phyloP scores from a whole-genome alignment of 2,888 invertebrate species.

The Eurytoma adleriae region DNA sequence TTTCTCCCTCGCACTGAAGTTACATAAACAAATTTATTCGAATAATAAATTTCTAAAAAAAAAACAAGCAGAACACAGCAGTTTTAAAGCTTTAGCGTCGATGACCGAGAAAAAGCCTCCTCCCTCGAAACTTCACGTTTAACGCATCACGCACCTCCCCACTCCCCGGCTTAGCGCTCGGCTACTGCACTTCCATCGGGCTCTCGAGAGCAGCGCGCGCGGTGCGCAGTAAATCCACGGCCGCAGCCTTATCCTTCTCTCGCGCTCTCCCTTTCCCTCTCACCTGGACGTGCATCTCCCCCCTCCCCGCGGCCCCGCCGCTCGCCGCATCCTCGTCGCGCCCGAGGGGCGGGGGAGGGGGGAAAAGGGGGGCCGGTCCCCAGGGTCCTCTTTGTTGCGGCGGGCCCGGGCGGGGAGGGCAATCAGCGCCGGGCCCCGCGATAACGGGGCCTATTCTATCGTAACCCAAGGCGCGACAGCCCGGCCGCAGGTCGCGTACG shows the following conservation, averaged over 20 bases:
- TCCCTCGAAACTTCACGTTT: constrained; percentile 11
- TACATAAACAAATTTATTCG: too few species aligned
- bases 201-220: too few species aligned
- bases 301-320: background rate
- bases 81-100: too few species aligned
- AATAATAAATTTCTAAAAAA: too few species aligned
- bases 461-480: constrained; percentile 78
- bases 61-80: too few species aligned
- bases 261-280: constrained; percentile 26
- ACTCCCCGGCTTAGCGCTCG: background rate
- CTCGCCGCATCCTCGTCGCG: constrained; percentile 37
- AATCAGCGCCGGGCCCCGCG: constrained; percentile 72
- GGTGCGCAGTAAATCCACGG: too few species aligned
- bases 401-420: constrained; percentile 57
- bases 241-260: background rate
- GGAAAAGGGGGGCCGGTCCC: background rate
- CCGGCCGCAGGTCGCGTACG: constrained; percentile 59
- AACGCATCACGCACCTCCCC: constrained; percentile 20
- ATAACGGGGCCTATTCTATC: constrained; percentile 75
- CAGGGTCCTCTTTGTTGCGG: background rate
- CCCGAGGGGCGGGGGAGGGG: background rate
- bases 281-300: constrained; percentile 16
- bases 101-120: too few species aligned
- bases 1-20: too few species aligned
- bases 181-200: constrained; percentile 6